Conservation (phyloP, 2,113 vertebrate species). For the Eupsittula cactorum region DNA sequence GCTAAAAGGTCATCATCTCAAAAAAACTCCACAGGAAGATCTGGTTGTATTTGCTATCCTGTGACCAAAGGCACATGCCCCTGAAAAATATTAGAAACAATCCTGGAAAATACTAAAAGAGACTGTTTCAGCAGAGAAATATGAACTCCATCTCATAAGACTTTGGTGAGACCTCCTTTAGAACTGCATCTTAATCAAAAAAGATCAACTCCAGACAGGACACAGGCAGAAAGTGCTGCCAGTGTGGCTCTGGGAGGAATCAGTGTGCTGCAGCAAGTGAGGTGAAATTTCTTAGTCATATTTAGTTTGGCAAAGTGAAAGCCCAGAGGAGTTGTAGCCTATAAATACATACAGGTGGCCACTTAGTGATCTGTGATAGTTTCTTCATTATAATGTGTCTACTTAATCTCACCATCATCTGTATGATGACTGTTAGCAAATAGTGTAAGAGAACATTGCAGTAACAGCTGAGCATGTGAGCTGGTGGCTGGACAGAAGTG, state of each 20-base stretch:
- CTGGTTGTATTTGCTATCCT: background rate
- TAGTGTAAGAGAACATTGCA: background rate
- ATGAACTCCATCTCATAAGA: background rate
- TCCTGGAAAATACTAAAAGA: background rate
- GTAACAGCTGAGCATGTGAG: background rate
- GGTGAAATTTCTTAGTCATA: background rate
- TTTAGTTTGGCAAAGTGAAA: background rate
- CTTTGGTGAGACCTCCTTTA: background rate
- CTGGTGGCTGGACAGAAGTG: background rate
- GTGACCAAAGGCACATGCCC: accelerated
- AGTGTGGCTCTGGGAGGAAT: background rate
- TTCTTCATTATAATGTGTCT: background rate
- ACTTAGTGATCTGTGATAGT: background rate
- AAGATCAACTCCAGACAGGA: background rate
- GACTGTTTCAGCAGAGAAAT: background rate
- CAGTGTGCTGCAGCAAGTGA: background rate
- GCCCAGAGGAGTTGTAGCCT: background rate
- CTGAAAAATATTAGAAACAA: background rate
- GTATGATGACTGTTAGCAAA: background rate
- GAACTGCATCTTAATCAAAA: background rate
- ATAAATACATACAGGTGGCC: background rate
- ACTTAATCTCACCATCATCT: background rate
- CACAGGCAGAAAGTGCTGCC: background rate
- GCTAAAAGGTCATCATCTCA: background rate
- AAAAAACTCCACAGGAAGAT: background rate